A percentile compares a stretch with the other conserved stretches of the same genome.
Evolutionary conservation across 2,888 invertebrate species (phyloP).

Genomic region (Chirona hameri): DNA sequence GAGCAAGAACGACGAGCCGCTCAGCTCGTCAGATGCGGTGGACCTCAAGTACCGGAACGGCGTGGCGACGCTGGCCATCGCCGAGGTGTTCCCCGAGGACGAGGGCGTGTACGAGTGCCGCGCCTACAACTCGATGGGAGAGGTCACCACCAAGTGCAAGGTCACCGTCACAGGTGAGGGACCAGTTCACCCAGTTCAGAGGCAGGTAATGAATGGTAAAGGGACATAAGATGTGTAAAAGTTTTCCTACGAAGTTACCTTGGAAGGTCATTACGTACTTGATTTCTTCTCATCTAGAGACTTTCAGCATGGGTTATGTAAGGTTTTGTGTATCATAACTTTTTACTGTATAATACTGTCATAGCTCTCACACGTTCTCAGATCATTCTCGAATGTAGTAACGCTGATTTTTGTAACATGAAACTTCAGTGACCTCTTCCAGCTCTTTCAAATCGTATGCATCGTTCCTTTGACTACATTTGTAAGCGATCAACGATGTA

Average conservation of each 20-base stretch:
- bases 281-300: too few relatives aligned
- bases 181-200: slow-evolving; percentile 45
- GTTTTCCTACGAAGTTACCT: slow-evolving; percentile 92
- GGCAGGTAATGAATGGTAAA: slow-evolving; percentile 76
- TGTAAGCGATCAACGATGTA: too few relatives aligned
- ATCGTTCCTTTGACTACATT: too few relatives aligned
- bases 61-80: slow-evolving; percentile 78
- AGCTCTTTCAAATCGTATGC: too few relatives aligned
- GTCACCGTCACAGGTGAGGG: slow-evolving; percentile 65
- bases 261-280: slow-evolving; percentile 67
- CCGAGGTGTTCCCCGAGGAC: slow-evolving; percentile 92
- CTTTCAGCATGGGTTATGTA: too few relatives aligned
- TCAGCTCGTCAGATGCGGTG: slow-evolving; percentile 75
- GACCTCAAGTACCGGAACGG: slow-evolving; percentile 90
- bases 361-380: too few relatives aligned
- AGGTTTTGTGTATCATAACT: too few relatives aligned
- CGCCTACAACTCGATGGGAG: slow-evolving; percentile 87
- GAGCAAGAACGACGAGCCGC: slow-evolving; percentile 75
- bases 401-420: too few relatives aligned
- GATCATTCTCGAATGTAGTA: too few relatives aligned
- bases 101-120: slow-evolving; percentile 80
- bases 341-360: too few relatives aligned
- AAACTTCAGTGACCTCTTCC: too few relatives aligned
- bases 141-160: slow-evolving; percentile 76
- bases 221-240: slow-evolving; percentile 85